A percentile compares a stretch with the other conserved stretches of the same genome.
Evolutionary conservation across 1,140 invertebrate genomes (phyloP).

Genomic region (Drosophila teissieri): DNA sequence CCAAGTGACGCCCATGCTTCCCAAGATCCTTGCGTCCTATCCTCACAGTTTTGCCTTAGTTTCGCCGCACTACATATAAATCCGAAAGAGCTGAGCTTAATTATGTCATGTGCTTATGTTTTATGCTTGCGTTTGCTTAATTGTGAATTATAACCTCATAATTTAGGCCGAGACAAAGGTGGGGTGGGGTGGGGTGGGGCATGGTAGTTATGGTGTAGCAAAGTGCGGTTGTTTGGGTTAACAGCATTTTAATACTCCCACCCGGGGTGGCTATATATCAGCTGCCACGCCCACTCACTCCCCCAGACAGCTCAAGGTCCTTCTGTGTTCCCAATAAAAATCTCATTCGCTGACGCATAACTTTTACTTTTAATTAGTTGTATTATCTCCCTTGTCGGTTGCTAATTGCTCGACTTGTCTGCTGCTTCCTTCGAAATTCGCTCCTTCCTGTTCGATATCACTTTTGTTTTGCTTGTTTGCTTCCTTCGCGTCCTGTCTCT

Average conservation of each 20-base stretch:
- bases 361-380: constrained; percentile 83
- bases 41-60: constrained; percentile 15
- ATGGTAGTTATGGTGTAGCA: background rate
- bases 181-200: background rate
- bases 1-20: constrained; percentile 3
- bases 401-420: constrained; percentile 68
- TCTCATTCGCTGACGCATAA: constrained; percentile 82
- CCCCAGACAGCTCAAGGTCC: constrained; percentile 5
- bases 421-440: constrained; percentile 6
- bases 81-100: constrained; percentile 47
- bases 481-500: constrained; percentile 47
- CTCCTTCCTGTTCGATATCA: constrained; percentile 15
- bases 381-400: constrained; percentile 80
- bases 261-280: constrained; percentile 55
- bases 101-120: constrained; percentile 76
- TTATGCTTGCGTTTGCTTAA: constrained; percentile 78
- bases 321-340: constrained; percentile 71
- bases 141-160: constrained; percentile 79
- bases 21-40: constrained; percentile 13
- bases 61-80: constrained; percentile 48
- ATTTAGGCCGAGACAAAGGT: constrained; percentile 58
- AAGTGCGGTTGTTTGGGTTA: constrained; percentile 24
- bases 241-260: constrained; percentile 73
- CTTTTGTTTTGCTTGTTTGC: constrained; percentile 24
- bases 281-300: constrained; percentile 15